phyloP scores from a whole-genome alignment of 2,113 vertebrate genomes.

The Syngnathus floridae region DNA sequence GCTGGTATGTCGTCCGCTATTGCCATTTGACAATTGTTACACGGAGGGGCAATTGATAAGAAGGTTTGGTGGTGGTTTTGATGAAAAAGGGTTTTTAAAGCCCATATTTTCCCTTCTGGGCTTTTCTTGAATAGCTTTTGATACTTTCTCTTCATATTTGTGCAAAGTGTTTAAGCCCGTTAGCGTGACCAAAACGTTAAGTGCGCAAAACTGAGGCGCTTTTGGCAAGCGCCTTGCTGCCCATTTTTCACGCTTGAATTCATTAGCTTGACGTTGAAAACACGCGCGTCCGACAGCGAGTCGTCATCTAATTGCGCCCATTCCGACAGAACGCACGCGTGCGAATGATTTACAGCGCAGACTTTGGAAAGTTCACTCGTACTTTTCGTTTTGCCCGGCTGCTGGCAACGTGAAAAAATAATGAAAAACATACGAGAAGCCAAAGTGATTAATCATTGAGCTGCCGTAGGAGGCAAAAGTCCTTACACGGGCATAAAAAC shows the following conservation, averaged over 20 bases:
- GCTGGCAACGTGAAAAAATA: not conserved
- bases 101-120: too few species aligned
- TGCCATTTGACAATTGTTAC: not conserved
- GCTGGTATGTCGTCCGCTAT: too few species aligned
- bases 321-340: not conserved
- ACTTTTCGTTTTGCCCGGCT: not conserved
- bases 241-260: not conserved
- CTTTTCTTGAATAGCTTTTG: too few species aligned
- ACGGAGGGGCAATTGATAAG: not conserved
- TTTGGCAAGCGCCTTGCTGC: not conserved
- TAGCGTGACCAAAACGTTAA: conserved; percentile 15
- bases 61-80: too few species aligned
- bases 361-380: not conserved
- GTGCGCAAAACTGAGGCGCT: not conserved
- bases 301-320: not conserved
- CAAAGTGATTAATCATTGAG: not conserved
- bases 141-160: too few species aligned
- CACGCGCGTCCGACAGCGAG: not conserved
- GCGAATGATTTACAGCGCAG: not conserved
- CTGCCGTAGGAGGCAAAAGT: not conserved
- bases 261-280: not conserved
- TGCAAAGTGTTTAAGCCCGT: conserved; percentile 34
- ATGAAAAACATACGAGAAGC: conserved; percentile 2
- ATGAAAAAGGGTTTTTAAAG: too few species aligned
- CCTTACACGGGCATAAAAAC: not conserved